Evolutionary conservation across 2,797 vertebrate species (phyloP), one percentile per base, ranked within the genome.

Genomic region (Psittacula echo): DNA sequence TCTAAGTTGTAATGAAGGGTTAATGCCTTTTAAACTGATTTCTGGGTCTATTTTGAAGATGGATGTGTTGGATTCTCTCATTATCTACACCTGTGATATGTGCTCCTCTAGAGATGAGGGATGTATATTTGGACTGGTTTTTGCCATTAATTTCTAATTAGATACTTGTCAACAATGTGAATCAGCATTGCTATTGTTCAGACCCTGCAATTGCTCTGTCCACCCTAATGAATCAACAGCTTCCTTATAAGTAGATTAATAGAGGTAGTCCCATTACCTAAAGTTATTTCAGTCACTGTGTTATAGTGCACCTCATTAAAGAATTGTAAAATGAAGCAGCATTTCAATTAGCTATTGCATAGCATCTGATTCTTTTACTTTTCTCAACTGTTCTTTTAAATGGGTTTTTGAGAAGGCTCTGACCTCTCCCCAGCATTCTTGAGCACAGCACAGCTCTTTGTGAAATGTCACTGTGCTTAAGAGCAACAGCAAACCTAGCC

Each of bases 231-330:
- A 98, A 97, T 86, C 80, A 97, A 94, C 73, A 94, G 75, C 64
- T 95, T 96, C 92, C 87, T 95, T 97, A 72, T 87, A 93, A 97
- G 81, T 90, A 95, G 97, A 98, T 98, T 98, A 97, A 97, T 95
- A 92, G 85, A 93, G 71, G 87, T 96, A 84, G 68, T 97, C 95
- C 95, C 72, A 96, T 97, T 97, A 96, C 75, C 89, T 92, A n/a
- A 94, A 97, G 93, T 97, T 98, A 97, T 97, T 98, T 97, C 50
- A 56, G 89, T 95, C 96, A 50, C 61, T 65, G 72, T 87, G 75
- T 89, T 96, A 54, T 70, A 88, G 73, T 81, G 76, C 24, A 90
- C 39, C 65, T 97, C 75, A 94, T 97, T 96, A 97, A 67, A 95
- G 50, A 96, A 96, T 66, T 79, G 75, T 94, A 91, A 97, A 96